These are phyloP conservation scores for Myrmecophaga tridactyla DNA, from an alignment of 2,113 vertebrate genomes.

Conservation along the genomic window DNA sequence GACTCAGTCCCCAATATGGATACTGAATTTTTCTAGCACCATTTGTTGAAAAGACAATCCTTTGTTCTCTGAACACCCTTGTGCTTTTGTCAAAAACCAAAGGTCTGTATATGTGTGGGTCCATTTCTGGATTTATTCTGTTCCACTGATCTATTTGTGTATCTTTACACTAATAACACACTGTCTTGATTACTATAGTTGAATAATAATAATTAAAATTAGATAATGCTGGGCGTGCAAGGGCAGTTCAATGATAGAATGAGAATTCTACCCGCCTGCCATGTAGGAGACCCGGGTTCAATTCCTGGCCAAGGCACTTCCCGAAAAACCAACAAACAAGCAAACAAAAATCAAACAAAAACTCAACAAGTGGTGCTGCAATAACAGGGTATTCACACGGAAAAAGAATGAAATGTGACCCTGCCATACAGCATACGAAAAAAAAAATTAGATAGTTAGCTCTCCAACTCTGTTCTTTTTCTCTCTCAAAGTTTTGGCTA, in stretches of 20 bases:
- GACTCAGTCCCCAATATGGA: not conserved
- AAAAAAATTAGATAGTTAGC: no score
- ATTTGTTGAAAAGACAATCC: not conserved
- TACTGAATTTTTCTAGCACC: not conserved
- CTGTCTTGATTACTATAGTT: not conserved
- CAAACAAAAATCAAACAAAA: no score
- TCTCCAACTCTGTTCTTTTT: not conserved
- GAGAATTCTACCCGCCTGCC: no score
- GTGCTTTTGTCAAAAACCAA: not conserved
- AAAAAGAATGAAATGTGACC: no score
- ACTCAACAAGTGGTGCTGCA: no score
- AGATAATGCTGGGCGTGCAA: no score
- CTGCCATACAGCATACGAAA: no score
- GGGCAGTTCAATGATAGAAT: no score
- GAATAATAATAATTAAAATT: not conserved
- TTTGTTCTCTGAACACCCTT: not conserved
- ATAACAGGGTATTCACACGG: no score
- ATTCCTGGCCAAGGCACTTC: no score
- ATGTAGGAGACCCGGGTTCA: no score
- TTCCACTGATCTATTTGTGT: not conserved
- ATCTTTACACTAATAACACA: not conserved
- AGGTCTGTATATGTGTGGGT: not conserved
- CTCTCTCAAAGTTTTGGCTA: not conserved
- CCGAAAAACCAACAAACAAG: no score
- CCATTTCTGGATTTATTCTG: not conserved